Base-by-base conservation (phyloP, 1,140 invertebrate genomes). In the Drosophila novamexicana region DNA sequence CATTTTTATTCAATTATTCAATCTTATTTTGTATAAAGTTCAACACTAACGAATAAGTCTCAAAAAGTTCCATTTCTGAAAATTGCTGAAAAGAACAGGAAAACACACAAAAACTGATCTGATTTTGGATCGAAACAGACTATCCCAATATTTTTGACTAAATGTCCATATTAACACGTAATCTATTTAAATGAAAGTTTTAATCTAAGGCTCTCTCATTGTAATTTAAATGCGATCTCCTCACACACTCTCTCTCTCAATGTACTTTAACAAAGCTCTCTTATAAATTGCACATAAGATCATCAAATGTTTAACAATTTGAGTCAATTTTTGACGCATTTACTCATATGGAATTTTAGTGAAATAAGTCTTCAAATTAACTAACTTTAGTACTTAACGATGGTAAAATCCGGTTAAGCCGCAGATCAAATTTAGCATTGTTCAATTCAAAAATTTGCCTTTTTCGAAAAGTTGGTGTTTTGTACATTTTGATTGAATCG, bases 241-340 rank as follows among this genome's bases (percentile, higher is more conserved):
- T 72, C 75, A 71, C 53, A 75, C 56, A 71, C 47, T 29, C 22
- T 42, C 6, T 14, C 45, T 53, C 45, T 18, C 1, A 37, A 18
- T 54, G 47, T 71, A 59, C 18, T 58, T 34, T 16, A 57, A 68
- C 40, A 18, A 22, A 54, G 34, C 63, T 65, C 39, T 54, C 52
- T 54, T 49, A 8, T 32, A 52, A 47, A 10, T n/a, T 14, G 59
- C 59, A 49, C 44, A 88, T 83, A 76, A 83, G 88, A 88, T 65
- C 45, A 85, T 88, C 72, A 79, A 86, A 88, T 67, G 70, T 72
- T 58, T 61, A 65, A 73, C 45, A 69, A 77, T 67, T 82, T 81
- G 63, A 83, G 85, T 91, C 90, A 91, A 91, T 90, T 90, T 91
- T 90, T 91, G 90, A 88, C 82, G 81, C 83, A 90, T 91, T 91